phyloP scores from a whole-genome alignment of 2,113 vertebrate genomes.

The Oxygymnocypris stewartii region DNA sequence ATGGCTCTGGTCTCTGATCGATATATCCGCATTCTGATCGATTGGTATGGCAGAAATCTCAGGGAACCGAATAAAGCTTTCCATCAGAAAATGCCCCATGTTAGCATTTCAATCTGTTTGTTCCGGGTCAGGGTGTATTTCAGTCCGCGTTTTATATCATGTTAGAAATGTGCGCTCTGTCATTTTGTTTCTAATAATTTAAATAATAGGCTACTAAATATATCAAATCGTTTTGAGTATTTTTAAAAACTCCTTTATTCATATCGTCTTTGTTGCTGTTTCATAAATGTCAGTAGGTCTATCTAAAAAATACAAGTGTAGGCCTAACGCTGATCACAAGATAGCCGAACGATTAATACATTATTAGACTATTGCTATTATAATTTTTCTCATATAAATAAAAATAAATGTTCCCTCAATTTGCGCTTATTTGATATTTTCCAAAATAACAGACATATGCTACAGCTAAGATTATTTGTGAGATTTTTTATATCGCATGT shows the following conservation, averaged over 20 bases:
- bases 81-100: slow-evolving; percentile 41
- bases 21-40: slow-evolving; percentile 76
- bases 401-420: background rate
- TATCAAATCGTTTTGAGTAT: background rate
- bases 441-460: background rate
- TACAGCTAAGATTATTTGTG: too few species aligned
- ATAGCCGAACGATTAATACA: background rate
- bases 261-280: background rate
- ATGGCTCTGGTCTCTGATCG: slow-evolving; percentile 72
- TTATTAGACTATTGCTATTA: too few species aligned
- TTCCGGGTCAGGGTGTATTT: background rate
- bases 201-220: background rate
- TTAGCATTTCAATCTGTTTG: background rate
- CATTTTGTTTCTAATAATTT: background rate
- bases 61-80: slow-evolving; percentile 55
- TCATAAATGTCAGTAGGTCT: background rate
- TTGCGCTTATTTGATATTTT: background rate
- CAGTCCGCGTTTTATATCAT: background rate
- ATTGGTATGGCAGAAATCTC: slow-evolving; percentile 67
- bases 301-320: background rate
- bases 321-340: background rate
- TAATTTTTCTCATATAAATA: background rate
- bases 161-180: background rate
- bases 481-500: background rate
- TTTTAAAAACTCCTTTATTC: background rate